phyloP scores from a whole-genome alignment of 2,113 vertebrate genomes.

The Hypomesus transpacificus region DNA sequence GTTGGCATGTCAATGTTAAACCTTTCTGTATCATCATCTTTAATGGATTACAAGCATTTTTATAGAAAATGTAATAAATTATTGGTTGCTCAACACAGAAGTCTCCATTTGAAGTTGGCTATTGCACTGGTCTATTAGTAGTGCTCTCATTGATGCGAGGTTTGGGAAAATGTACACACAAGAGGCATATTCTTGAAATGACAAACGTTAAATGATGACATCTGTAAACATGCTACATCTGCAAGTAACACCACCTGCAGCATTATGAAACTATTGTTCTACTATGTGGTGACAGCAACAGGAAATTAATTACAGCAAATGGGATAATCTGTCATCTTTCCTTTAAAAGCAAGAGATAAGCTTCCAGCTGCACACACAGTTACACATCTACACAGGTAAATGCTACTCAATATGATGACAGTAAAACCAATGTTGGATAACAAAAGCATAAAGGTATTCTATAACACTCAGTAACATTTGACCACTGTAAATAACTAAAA shows the following conservation, averaged over 20 bases:
- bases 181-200: background rate
- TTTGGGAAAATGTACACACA: background rate
- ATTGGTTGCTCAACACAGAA: background rate
- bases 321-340: background rate
- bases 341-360: background rate
- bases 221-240: slow-evolving; percentile 50
- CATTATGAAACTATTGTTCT: slow-evolving; percentile 21
- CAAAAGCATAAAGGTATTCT: slow-evolving; percentile 15
- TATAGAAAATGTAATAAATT: slow-evolving; percentile 11
- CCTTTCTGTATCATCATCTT: background rate
- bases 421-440: slow-evolving; percentile 7
- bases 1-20: slow-evolving; percentile 43
- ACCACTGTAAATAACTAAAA: slow-evolving; percentile 2
- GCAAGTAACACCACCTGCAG: slow-evolving; percentile 27
- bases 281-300: slow-evolving; percentile 1
- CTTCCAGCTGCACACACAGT: slow-evolving; percentile 1
- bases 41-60: slow-evolving; percentile 17
- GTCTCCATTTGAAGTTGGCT: slow-evolving; percentile 9
- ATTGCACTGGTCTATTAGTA: slow-evolving; percentile 14
- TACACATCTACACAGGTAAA: slow-evolving; percentile 16
- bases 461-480: slow-evolving; percentile 3
- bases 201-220: slow-evolving; percentile 4
- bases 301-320: slow-evolving; percentile 10
- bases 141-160: background rate
- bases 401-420: background rate